phyloP scores from a whole-genome alignment of 2,797 vertebrate species.

The Columba guinea region DNA sequence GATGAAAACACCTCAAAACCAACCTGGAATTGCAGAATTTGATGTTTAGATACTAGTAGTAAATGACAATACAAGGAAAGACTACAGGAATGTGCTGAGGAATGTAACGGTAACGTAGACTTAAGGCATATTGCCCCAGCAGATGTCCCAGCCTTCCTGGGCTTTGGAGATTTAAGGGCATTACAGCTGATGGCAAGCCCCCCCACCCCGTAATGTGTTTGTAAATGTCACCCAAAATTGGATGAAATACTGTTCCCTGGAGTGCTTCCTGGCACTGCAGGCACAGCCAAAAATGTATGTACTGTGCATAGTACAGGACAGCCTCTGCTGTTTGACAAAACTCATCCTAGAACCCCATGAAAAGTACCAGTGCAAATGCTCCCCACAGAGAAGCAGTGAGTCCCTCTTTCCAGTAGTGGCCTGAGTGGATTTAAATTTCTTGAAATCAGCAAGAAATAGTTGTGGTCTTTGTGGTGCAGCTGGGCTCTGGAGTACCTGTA shows the following conservation, averaged over 20 bases:
- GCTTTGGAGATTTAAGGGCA: background rate
- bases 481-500: background rate
- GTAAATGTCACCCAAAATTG: background rate
- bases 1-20: background rate
- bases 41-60: background rate
- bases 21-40: background rate
- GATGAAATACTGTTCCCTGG: background rate
- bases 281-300: background rate
- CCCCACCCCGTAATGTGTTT: background rate
- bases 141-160: background rate
- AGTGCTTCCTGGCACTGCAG: background rate
- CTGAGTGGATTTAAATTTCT: background rate
- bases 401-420: background rate
- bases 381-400: background rate
- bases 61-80: background rate
- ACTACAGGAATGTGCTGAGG: background rate
- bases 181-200: background rate
- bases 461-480: background rate
- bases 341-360: background rate
- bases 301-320: background rate
- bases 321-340: background rate
- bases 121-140: background rate
- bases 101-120: background rate
- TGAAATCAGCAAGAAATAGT: background rate
- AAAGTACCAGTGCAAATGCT: background rate